These are phyloP conservation scores for Netelia fuscicornis DNA, from an alignment of 2,888 invertebrate genomes.

Conservation along the genomic window DNA sequence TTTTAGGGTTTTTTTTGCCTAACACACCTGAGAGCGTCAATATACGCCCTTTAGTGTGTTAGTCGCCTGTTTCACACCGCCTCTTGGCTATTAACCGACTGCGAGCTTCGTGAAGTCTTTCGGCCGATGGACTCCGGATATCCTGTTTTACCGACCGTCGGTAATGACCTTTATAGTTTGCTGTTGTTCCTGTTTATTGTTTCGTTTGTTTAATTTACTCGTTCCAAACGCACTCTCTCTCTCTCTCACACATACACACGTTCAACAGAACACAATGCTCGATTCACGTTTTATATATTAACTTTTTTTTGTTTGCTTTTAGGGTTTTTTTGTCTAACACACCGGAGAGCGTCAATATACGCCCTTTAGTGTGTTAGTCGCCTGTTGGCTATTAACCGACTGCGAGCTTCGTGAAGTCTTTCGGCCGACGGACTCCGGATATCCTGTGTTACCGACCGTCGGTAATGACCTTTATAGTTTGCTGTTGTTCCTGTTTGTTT, in stretches of 20 bases:
- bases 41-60: slow-evolving; percentile 79
- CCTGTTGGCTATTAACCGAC: slow-evolving; percentile 84
- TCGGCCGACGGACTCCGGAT: slow-evolving; percentile 92
- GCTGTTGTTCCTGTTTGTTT: background rate
- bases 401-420: slow-evolving; percentile 91
- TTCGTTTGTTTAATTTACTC: background rate
- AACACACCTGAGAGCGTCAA: slow-evolving; percentile 77
- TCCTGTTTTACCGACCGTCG: slow-evolving; percentile 25
- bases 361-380: slow-evolving; percentile 82
- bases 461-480: slow-evolving; percentile 31
- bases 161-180: slow-evolving; percentile 21
- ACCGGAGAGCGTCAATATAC: slow-evolving; percentile 66
- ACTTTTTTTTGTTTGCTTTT: slow-evolving; percentile 3
- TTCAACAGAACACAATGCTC: background rate
- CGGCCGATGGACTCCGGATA: slow-evolving; percentile 93
- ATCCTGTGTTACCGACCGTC: slow-evolving; percentile 80
- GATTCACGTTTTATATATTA: background rate
- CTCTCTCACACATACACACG: background rate
- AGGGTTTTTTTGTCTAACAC: slow-evolving; percentile 76
- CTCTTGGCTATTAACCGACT: slow-evolving; percentile 84
- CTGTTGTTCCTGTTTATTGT: background rate
- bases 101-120: slow-evolving; percentile 91
- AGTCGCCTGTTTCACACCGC: slow-evolving; percentile 84
- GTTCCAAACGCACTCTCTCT: background rate
- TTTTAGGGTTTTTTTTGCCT: slow-evolving; percentile 60